Base-by-base conservation (phyloP, 2,888 invertebrate species). In the Drosophila kanekoi region DNA sequence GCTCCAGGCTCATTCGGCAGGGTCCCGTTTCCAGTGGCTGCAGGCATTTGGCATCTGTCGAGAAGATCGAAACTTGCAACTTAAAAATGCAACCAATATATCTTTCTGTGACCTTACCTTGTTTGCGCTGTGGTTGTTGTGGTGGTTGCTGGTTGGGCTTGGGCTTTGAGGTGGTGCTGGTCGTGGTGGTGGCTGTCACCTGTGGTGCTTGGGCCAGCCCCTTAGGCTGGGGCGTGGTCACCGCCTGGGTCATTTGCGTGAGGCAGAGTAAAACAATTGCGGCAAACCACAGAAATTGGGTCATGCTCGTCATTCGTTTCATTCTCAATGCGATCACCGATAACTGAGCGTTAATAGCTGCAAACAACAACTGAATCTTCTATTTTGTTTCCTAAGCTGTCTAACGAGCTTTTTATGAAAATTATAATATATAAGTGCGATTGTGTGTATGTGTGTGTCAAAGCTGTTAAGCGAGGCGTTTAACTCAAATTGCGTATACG, bases 1-100 rank as follows among this genome's bases (percentile, higher is more conserved):
- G 84, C 3, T 81, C 81, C 16, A 91, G 74, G 5, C 56, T 85
- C 92, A 91, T 91, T 57, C 90, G 89, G 18, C 91, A 91, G 1
- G 91, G 91, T 11, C 91, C 91, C 1, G 77, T 59, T 38, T 91
- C 91, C 74, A 82, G 32, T 1, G 91, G 91, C 44, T 86, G 80
- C 51, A 87, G 73, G 57, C 91, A 91, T 47, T 89, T 91, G 10
- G 83, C 57, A 82, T 90, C 91, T 91, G 13, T 9, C 2, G 20
- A 6, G 23, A 9, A 44, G 23, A 16, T 10, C 5, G 33, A 40
- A 38, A 33, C 9, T 16, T n/a, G 14, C 2, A 0, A 16, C 2
- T 16, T n/a, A 13, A 28, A 41, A 44, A 4, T 54, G 8, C 3
- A 32, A 13, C 28, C 20, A 1, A 13, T 13, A 43, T 10, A 16